Conservation (phyloP, 37 sponge, comb jelly and placozoan genomes). For the Geodia barretti region DNA sequence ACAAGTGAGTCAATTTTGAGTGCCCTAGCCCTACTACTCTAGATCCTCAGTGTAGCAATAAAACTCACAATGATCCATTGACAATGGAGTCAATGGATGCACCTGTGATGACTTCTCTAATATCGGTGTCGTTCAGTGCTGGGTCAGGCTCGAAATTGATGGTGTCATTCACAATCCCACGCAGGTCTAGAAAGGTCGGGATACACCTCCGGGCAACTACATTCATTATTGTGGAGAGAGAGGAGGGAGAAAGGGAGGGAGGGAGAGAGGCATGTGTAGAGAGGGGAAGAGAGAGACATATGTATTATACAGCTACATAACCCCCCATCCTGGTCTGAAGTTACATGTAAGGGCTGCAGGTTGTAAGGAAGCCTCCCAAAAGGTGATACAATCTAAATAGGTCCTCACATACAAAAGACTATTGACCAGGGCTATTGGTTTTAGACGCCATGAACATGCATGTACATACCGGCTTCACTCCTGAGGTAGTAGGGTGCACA, state of each 20-base stretch:
- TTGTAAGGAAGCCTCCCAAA: no score
- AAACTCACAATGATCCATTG: constrained; percentile 63
- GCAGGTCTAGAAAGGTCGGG: constrained; percentile 64
- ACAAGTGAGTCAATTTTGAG: no score
- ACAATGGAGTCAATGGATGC: constrained; percentile 33
- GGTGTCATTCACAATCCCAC: constrained; percentile 11
- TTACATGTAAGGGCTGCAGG: no score
- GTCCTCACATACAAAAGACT: no score
- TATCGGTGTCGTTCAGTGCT: neutral
- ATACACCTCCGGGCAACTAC: constrained; percentile 77
- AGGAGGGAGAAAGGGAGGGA: constrained; percentile 1
- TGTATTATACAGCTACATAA: neutral
- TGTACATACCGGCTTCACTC: constrained; percentile 57
- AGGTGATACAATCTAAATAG: no score
- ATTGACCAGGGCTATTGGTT: neutral
- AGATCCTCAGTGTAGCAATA: neutral
- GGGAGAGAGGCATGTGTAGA: neutral
- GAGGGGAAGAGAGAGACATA: no score
- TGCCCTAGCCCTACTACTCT: no score
- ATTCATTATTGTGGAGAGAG: neutral
- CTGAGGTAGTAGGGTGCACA: constrained; percentile 92
- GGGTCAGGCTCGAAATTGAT: constrained; percentile 37
- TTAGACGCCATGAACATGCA: neutral
- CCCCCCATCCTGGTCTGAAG: no score
- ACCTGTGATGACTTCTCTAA: constrained; percentile 15